phyloP scores from a whole-genome alignment of 1,140 invertebrate species.

The Trypoxylus dichotomus region DNA sequence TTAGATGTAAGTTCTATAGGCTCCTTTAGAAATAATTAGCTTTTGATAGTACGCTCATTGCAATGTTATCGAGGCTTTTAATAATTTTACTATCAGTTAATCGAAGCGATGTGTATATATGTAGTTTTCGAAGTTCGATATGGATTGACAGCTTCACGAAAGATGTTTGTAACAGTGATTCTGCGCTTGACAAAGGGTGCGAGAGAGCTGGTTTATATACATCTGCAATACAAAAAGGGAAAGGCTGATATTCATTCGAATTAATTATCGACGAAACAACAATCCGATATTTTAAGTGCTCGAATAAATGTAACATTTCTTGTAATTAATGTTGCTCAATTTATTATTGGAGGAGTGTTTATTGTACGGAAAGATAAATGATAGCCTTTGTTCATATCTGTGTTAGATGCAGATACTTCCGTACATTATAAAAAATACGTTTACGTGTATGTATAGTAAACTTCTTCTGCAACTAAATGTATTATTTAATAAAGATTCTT shows the following conservation, averaged over 20 bases:
- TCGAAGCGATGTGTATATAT: not conserved
- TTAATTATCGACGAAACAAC: not conserved
- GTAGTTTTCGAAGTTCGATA: not conserved
- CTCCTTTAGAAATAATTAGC: not conserved
- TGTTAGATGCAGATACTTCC: not conserved
- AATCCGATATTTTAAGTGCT: not conserved
- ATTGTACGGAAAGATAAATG: not conserved
- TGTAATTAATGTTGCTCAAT: not conserved
- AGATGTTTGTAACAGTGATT: not conserved
- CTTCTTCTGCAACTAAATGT: too few relatives aligned
- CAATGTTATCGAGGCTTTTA: not conserved
- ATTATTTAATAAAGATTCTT: too few relatives aligned
- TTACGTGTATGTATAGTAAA: too few relatives aligned
- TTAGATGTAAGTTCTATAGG: not conserved
- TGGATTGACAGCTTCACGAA: not conserved
- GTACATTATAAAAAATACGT: too few relatives aligned
- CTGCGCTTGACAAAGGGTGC: not conserved
- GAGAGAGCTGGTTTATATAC: not conserved
- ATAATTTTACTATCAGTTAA: not conserved
- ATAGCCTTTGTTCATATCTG: not conserved
- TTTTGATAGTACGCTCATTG: not conserved
- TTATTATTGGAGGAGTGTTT: not conserved
- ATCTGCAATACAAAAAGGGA: not conserved
- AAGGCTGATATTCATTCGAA: not conserved
- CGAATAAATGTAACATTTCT: not conserved